Evolutionary conservation across 2,888 invertebrate genomes (phyloP), one percentile per base, ranked within the genome.

Genomic region (Gymnoscelis rufifasciata): DNA sequence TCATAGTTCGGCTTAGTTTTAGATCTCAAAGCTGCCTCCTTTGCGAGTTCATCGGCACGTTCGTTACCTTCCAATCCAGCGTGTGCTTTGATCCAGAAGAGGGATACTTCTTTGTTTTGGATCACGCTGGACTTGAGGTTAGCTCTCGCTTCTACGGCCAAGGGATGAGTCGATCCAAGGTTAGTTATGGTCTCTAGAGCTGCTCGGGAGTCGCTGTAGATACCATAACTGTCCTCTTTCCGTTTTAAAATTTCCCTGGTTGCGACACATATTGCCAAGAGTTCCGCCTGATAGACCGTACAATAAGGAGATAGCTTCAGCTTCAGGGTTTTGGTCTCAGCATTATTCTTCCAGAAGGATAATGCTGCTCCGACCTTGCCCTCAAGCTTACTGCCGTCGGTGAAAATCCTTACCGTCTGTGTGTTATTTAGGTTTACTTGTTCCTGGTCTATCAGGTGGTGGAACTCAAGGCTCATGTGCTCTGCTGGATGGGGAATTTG

Each of bases 221-320:
- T 36, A 5, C 23, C 29, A 7, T 12, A 36, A n/a, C n/a, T 15
- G 0, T n/a, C n/a, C n/a, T n/a, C n/a, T n/a, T n/a, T n/a, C n/a
- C n/a, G n/a, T n/a, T n/a, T n/a, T n/a, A 1, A 0, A 1, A 24
- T 24, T 8, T 28, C 10, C n/a, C n/a, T n/a, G 1, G 36, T n/a
- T 1, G 36, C 42, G 1, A 2, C 10, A 1, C 23, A 12, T 29
- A 36, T 28, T 0, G 37, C 37, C 8, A 35, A 11, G 3, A 42
- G 26, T 8, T 42, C 42, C 0, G 37, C 35, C 24, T 42, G 35
- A 10, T 42, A 35, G 11, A 42, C 42, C 1, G 42, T 35, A 11
- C 42, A 28, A 28, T 35, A 35, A 0, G 35, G 10, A 4, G 35
- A 2, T 7, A 42, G 19, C 15, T 42, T 42, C 1, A 42, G 7